Percentiles rank a stretch among this genome's conserved stretches.
Evolutionary conservation across 2,888 invertebrate species (phyloP).

Genomic region (Heliconius ethilla): DNA sequence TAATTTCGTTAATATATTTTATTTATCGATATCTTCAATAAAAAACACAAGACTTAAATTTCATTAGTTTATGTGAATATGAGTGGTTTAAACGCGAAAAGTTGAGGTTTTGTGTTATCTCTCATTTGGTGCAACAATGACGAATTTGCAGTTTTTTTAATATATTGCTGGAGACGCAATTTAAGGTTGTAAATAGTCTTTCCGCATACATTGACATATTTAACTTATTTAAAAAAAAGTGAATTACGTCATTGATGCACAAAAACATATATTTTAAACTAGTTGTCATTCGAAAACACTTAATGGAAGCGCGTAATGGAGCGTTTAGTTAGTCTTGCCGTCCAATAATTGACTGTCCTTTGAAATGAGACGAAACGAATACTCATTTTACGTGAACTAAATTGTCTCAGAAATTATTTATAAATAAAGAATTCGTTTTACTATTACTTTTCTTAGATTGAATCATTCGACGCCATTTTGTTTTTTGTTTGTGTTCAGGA

Average conservation of each 20-base stretch:
- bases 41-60: slow-evolving; percentile 3
- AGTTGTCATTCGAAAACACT: background rate
- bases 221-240: background rate
- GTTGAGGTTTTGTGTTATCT: background rate
- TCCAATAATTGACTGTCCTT: slow-evolving; percentile 40
- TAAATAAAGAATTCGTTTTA: slow-evolving; percentile 9
- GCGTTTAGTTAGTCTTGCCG: slow-evolving; percentile 38
- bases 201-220: too few species aligned
- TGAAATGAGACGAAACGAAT: slow-evolving; percentile 26
- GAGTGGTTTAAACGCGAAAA: background rate
- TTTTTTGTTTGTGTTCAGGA: background rate
- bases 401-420: slow-evolving; percentile 20
- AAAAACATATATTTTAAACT: too few species aligned
- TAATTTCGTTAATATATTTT: background rate
- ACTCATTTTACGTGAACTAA: slow-evolving; percentile 27
- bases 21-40: slow-evolving; percentile 3
- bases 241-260: background rate
- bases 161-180: too few species aligned
- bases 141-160: background rate
- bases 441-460: background rate
- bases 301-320: background rate
- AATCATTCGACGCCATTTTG: background rate
- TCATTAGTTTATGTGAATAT: slow-evolving; percentile 8
- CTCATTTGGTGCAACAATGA: background rate
- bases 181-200: too few species aligned